phyloP scores from a whole-genome alignment of 1,140 invertebrate species.

The Globodera rostochiensis region DNA sequence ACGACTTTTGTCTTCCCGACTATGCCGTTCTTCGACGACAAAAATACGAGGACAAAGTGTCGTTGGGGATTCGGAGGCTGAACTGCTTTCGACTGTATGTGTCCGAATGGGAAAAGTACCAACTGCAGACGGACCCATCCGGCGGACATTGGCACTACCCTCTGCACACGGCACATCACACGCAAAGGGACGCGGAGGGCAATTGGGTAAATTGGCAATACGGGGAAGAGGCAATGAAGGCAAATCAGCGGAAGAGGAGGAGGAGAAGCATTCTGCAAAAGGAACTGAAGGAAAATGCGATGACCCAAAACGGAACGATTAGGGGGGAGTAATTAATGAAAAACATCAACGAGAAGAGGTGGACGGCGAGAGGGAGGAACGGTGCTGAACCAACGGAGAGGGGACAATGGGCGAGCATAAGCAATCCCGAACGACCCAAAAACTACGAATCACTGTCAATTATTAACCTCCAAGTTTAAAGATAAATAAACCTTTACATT shows the following conservation, averaged over 20 bases:
- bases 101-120: slow-evolving; percentile 45
- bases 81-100: slow-evolving; percentile 53
- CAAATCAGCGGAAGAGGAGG: background rate
- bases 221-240: background rate
- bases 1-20: slow-evolving; percentile 63
- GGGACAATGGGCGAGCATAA: too few relatives aligned
- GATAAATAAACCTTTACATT: too few relatives aligned
- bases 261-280: background rate
- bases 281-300: background rate
- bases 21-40: slow-evolving; percentile 61
- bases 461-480: too few relatives aligned
- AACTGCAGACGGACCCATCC: slow-evolving; percentile 38
- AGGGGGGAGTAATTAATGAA: too few relatives aligned
- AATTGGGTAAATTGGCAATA: slow-evolving; percentile 47
- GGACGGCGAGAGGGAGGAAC: too few relatives aligned
- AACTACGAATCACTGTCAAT: too few relatives aligned
- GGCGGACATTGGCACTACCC: slow-evolving; percentile 54
- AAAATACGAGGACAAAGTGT: slow-evolving; percentile 61
- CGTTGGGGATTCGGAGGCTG: slow-evolving; percentile 44
- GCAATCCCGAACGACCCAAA: too few relatives aligned
- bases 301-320: too few relatives aligned
- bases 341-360: too few relatives aligned
- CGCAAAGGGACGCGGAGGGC: slow-evolving; percentile 44
- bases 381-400: too few relatives aligned
- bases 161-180: slow-evolving; percentile 27